Evolutionary conservation across 1,140 invertebrate genomes (phyloP).

Genomic region (Solenopsis fugax): DNA sequence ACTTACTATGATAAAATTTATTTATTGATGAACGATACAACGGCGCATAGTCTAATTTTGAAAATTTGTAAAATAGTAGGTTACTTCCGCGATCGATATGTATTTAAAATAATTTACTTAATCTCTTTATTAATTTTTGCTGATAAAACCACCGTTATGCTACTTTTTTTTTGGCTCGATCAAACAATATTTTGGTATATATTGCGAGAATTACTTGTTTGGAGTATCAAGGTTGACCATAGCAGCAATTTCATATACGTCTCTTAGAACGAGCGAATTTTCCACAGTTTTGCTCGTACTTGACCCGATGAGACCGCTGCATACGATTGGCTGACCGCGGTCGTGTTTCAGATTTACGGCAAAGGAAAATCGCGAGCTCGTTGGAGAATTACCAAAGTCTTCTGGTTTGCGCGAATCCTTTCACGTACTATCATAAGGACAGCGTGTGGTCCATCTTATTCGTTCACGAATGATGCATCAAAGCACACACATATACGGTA

Average conservation of each 20-base stretch:
- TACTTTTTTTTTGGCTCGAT: not conserved
- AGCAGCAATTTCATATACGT: not conserved
- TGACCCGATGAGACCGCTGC: conserved; percentile 32
- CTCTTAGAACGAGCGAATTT: not conserved
- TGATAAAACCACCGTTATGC: no score
- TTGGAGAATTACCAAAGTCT: conserved; percentile 36
- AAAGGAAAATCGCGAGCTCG: conserved; percentile 37
- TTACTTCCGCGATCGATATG: not conserved
- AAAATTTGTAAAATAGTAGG: not conserved
- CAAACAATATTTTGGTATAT: not conserved
- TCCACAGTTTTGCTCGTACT: conserved; percentile 25
- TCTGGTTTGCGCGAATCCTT: conserved; percentile 20
- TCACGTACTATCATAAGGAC: conserved; percentile 7
- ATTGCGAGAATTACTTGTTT: not conserved
- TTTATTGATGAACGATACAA: not conserved
- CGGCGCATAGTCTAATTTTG: not conserved
- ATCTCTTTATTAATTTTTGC: not conserved
- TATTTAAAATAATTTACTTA: not conserved
- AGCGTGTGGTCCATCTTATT: not conserved
- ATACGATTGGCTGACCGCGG: conserved; percentile 26
- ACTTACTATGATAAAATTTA: not conserved
- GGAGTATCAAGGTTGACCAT: not conserved
- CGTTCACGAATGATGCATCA: not conserved
- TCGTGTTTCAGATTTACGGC: conserved; percentile 4
- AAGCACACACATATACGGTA: not conserved